Conservation (phyloP, 2,888 invertebrate species). For the Hirtodrosophila alboralis region DNA sequence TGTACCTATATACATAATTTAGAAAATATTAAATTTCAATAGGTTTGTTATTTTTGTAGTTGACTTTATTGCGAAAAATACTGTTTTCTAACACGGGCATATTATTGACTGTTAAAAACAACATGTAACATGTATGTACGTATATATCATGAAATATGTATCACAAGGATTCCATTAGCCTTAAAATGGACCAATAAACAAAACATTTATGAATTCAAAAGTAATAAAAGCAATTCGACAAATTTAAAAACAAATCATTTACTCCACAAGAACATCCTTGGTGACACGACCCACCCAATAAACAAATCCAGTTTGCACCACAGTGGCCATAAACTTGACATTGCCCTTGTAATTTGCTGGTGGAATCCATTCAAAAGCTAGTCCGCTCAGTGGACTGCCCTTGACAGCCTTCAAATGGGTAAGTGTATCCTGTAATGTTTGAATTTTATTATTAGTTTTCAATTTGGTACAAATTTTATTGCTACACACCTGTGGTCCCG, state of each 20-base stretch:
- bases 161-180: conserved; percentile 61
- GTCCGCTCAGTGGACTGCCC: conserved; percentile 85
- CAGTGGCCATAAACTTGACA: conserved; percentile 88
- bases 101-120: conserved; percentile 28
- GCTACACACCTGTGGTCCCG: conserved; percentile 67
- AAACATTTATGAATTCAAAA: conserved; percentile 29
- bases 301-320: conserved; percentile 88
- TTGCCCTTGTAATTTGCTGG: conserved; percentile 87
- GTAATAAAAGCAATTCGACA: conserved; percentile 28
- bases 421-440: conserved; percentile 86
- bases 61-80: conserved; percentile 68
- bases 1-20: background rate
- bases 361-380: conserved; percentile 88
- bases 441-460: background rate
- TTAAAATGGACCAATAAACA: conserved; percentile 37
- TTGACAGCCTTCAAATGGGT: conserved; percentile 87
- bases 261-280: conserved; percentile 86
- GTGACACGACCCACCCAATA: conserved; percentile 90
- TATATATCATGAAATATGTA: conserved; percentile 55
- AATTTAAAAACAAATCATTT: conserved; percentile 32
- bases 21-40: background rate
- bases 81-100: conserved; percentile 42
- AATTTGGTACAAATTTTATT: background rate
- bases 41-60: conserved; percentile 5
- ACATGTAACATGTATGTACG: conserved; percentile 25